Evolutionary conservation across 2,797 vertebrate species (phyloP).

Genomic region (Sebastolobus alascanus): DNA sequence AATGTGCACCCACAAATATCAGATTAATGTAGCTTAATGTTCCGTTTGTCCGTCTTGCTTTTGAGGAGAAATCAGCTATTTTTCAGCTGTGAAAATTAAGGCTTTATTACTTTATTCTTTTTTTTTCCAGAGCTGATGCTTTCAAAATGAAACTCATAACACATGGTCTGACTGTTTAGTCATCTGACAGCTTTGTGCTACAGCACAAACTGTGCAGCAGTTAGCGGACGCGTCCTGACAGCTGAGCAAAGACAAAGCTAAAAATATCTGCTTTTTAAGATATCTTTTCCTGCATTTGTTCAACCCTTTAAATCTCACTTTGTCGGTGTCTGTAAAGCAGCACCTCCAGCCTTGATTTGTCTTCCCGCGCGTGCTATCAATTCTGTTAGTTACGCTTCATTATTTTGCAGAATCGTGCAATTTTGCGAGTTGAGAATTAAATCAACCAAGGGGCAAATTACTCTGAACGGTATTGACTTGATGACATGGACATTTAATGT

Average conservation of each 20-base stretch:
- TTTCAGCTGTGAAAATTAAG: background rate
- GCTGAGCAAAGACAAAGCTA: background rate
- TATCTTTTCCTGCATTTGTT: background rate
- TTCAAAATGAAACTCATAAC: rapidly evolving
- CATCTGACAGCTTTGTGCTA: background rate
- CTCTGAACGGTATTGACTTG: constrained; percentile 9
- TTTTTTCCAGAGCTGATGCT: background rate
- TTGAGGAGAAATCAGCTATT: background rate
- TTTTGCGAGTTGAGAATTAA: constrained; percentile 42
- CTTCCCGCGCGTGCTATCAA: background rate
- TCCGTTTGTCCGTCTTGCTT: background rate
- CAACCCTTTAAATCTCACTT: background rate
- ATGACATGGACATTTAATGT: constrained; percentile 23
- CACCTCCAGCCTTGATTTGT: background rate
- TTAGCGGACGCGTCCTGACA: background rate
- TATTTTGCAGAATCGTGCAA: constrained; percentile 39
- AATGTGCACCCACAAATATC: background rate
- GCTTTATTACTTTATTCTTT: background rate
- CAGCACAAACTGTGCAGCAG: background rate
- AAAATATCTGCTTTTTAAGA: background rate
- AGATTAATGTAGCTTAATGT: background rate
- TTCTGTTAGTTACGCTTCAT: constrained; percentile 24
- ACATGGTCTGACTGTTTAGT: background rate
- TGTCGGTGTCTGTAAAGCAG: background rate
- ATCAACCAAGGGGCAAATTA: constrained; percentile 46